Evolutionary conservation across 2,888 invertebrate species (phyloP), one percentile per base, ranked within the genome.

Genomic region (Palloptera scutellata): DNA sequence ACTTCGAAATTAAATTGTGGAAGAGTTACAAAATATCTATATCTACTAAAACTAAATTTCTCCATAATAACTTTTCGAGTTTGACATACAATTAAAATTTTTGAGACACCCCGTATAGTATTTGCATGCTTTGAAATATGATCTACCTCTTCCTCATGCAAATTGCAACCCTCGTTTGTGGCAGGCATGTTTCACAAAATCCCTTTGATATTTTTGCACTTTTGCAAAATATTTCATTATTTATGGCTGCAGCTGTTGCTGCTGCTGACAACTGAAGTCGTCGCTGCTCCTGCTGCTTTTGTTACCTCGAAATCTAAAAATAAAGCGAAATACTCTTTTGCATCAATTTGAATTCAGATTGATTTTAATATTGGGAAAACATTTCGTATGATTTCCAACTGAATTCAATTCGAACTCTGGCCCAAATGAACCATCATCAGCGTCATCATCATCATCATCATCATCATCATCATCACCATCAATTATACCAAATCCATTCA

Each of bases 201-300:
- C 19, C 42, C 52, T 61, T 61, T 11, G 10, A 61, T 52, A 43
- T 61, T 52, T 61, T 40, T 61, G 40, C 53, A 53, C 42, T 53
- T 43, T 41, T 61, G 43, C 53, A 53, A 53, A 53, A 40, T 48
- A 15, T 61, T 61, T 12, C 2, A n/a, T n/a, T 61, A 52, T 60
- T 60, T 60, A 45, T 20, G 48, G 45, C 60, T 61, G 52, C 61
- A 61, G 52, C 61, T 61, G 61, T 61, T 48, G 48, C 48, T 48
- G 48, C 48, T 48, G 13, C 10, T 48, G 10, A 12, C 11, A 12
- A 12, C 1, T 45, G 45, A 12, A 10, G 10, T 13, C 13, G 45
- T 45, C 45, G 48, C 15, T 48, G 48, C 13, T 48, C 9, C 15
- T 48, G 48, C 15, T 48, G 48, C n/a, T 4, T 8, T 11, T 48